phyloP scores from a whole-genome alignment of 2,797 vertebrate species.

The Philypnodon macrostomus region DNA sequence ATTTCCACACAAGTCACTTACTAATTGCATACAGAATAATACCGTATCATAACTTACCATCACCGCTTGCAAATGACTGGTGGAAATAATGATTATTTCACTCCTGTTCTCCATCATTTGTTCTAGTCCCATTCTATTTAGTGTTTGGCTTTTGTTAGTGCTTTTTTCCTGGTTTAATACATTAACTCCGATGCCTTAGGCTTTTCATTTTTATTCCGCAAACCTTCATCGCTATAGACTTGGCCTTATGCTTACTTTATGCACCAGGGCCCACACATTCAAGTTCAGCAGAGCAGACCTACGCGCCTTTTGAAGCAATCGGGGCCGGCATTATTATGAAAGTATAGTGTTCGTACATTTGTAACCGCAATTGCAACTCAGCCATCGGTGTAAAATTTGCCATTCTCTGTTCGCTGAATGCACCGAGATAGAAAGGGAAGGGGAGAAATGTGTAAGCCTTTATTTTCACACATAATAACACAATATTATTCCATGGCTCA shows the following conservation, averaged over 20 bases:
- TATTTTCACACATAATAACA: constrained; percentile 75
- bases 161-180: constrained; percentile 58
- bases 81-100: constrained; percentile 31
- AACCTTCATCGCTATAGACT: constrained; percentile 65
- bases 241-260: constrained; percentile 78
- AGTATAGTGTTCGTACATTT: constrained; percentile 68
- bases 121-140: constrained; percentile 42
- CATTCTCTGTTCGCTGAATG: constrained; percentile 61
- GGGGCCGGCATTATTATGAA: constrained; percentile 67
- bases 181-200: constrained; percentile 67
- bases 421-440: constrained; percentile 47
- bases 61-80: constrained; percentile 9
- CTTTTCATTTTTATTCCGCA: constrained; percentile 70
- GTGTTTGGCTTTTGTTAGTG: constrained; percentile 50
- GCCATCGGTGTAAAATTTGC: constrained; percentile 71
- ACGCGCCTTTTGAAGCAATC: constrained; percentile 68
- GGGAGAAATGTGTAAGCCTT: constrained; percentile 60
- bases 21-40: neutral
- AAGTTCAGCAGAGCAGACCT: constrained; percentile 78
- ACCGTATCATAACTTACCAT: constrained; percentile 4
- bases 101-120: constrained; percentile 31
- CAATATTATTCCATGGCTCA: constrained; percentile 73
- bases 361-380: constrained; percentile 71
- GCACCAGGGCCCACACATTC: constrained; percentile 77
- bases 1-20: neutral